Base-by-base conservation (phyloP, 2,797 vertebrate species). In the Paramormyrops hopkinsi region DNA sequence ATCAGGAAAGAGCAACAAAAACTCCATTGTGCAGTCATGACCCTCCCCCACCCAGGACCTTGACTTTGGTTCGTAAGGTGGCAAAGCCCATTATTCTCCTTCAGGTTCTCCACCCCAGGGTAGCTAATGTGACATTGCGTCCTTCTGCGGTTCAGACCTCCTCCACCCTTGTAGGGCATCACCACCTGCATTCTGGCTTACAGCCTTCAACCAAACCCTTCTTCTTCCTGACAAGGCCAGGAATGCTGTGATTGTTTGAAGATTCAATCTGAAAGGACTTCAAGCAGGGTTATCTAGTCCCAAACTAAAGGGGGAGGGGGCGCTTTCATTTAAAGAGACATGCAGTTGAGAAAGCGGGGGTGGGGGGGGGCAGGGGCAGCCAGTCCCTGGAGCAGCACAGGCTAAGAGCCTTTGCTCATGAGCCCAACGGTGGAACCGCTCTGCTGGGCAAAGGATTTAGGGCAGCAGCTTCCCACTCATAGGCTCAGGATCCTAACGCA, bases 31-130 rank as follows among this genome's bases (percentile, higher is more conserved):
- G 56, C 48, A 53, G 41, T 62, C 33, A 7, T 25, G 46, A 37
- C 54, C 88, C 51, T 65, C 73, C 50, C 69, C 41, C 88, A 54
- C 46, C 89, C n/a, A 19, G 87, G 44, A 88, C 87, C 53, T 87
- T 54, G 51, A 54, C 56, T 84, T 54, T 69, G 59, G 8, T 59
- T 56, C 56, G 44, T 85, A 83, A 84, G 54, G 25, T 48, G 22
- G n/a, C 29, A 56, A 56, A 41, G 46, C 22, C 22, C 50, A 46
- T 50, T 85, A 53, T 12, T 22, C 83, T 85, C 25, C 11, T 14
- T 17, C 48, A 50, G 83, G 25, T 51, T 85, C 50, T 85, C 82
- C 46, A 25, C 82, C 48, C 19, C 48, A 22, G 19, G 48, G n/a
- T 41, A 76, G 69, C 11, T 73, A 37, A 76, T 25, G 37, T 19